Base-by-base conservation (phyloP, 2,797 vertebrate genomes). In the Alectoris magna region DNA sequence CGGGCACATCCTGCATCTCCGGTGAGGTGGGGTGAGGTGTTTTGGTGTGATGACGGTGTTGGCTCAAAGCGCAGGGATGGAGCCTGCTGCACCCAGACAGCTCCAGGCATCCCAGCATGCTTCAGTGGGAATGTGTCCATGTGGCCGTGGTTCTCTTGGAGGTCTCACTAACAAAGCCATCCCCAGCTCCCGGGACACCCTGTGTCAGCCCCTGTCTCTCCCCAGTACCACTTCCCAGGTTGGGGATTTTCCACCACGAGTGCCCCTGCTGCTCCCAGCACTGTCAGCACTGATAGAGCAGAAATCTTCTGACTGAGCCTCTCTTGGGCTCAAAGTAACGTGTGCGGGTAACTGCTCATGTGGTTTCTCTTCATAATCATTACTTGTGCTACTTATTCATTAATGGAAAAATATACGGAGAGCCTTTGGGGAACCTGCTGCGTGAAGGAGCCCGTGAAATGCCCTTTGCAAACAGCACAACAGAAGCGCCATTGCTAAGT, bases 361-460 rank as follows among this genome's bases (percentile, higher is more conserved):
- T 0, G 2, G n/a, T 41, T 81, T 62, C 43, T 39, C 60, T 89
- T 71, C 73, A 11, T 75, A 81, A 83, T 91, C 83, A 34, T 73
- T 85, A 48, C 58, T 71, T 51, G 77, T 81, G 84, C 88, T 86
- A 91, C 94, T 94, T 78, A 78, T 79, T 91, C 84, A 75, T 92
- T 94, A 92, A 88, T 66, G 76, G 82, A 8, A 56, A 92, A 84
- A 76, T 55, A 10, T 66, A 51, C 13, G 13, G 73, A 55, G 24
- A 49, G 87, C 92, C 94, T 36, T 31, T n/a, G 83, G 90, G 91
- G 89, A 77, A 12, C 39, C 73, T 41, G 90, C 73, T 83, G 79
- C 66, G 60, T 73, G 62, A 43, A 34, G 0, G 8, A 73, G 78
- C 86, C 38, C 34, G 77, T 46, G 34, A 41, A 38, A 14, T 36